Base-by-base conservation (phyloP, 1,140 invertebrate species). In the Bombus fervidus region DNA sequence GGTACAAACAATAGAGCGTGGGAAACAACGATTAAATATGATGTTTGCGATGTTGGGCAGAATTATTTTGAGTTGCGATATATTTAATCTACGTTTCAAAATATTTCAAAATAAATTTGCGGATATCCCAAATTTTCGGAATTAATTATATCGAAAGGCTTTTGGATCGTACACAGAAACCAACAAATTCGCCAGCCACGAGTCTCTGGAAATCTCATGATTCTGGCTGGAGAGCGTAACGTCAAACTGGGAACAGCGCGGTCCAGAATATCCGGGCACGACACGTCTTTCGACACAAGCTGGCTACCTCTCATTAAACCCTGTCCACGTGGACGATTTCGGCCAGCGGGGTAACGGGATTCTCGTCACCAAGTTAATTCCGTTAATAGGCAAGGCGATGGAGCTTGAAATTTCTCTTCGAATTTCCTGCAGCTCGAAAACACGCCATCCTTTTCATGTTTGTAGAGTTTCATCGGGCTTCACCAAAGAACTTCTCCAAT, bases 281-380 rank as follows among this genome's bases (percentile, higher is more conserved):
- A 62, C 68, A 62, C 53, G 79, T 81, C 79, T 62, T 81, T 81
- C 69, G 69, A 59, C 80, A 28, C 53, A 53, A 72, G n/a, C 34
- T 34, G 39, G 47, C 79, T 10, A 57, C 47, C 79, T 81, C 79
- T 81, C 79, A 62, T 81, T 81, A 81, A 81, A 53, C 69, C 79
- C 69, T 59, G 79, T 72, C 79, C 69, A 81, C 53, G 37, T 59
- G 68, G 47, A 59, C n/a, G 37, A 39, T 39, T 39, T 37, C 10
- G 34, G 68, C 18, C 68, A 15, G 25, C 34, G 4, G 59, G 15
- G 39, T 62, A n/a, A 43, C 59, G 39, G 62, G 62, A 68, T 79
- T 68, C 62, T 25, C 69, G 39, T 73, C 68, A 43, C 28, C 47
- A 15, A 59, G 53, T 62, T 81, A 73, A 73, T 53, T 72, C 47